phyloP scores from a whole-genome alignment of 2,888 invertebrate genomes.

The Xanthia togata region DNA sequence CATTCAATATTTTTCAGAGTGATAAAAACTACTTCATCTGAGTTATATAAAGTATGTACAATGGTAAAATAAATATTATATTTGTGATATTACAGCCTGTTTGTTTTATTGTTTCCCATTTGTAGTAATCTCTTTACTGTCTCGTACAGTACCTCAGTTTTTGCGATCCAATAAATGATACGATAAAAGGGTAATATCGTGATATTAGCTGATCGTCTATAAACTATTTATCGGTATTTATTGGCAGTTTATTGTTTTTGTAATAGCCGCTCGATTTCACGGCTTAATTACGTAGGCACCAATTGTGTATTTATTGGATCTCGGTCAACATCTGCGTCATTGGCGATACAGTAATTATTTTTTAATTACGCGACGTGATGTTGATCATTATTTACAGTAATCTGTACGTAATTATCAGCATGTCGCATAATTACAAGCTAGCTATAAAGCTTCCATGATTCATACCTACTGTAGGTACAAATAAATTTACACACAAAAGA shows the following conservation, averaged over 20 bases:
- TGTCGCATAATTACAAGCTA: not conserved
- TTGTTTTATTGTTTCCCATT: slow-evolving; percentile 60
- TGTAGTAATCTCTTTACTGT: not conserved
- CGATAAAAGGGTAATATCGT: slow-evolving; percentile 18
- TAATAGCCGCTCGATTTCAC: slow-evolving; percentile 25
- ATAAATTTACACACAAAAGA: too few relatives aligned
- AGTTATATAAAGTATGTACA: slow-evolving; percentile 87
- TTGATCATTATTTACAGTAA: not conserved
- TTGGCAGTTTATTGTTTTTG: slow-evolving; percentile 29
- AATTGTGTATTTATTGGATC: slow-evolving; percentile 30
- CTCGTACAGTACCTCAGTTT: slow-evolving; percentile 24
- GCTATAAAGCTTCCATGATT: too few relatives aligned
- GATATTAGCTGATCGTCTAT: slow-evolving; percentile 28
- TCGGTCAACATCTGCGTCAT: slow-evolving; percentile 13
- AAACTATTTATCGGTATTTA: slow-evolving; percentile 18
- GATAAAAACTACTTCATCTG: slow-evolving; percentile 83
- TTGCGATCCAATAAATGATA: slow-evolving; percentile 37
- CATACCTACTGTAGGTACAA: too few relatives aligned
- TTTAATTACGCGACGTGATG: not conserved
- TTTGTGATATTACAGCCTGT: slow-evolving; percentile 83
- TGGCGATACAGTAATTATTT: slow-evolving; percentile 11
- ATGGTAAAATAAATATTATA: slow-evolving; percentile 89
- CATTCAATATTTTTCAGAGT: slow-evolving; percentile 80
- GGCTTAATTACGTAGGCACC: slow-evolving; percentile 36
- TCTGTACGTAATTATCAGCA: not conserved